Conservation (phyloP, 2,888 invertebrate genomes). For the Scaptomyza flava region DNA sequence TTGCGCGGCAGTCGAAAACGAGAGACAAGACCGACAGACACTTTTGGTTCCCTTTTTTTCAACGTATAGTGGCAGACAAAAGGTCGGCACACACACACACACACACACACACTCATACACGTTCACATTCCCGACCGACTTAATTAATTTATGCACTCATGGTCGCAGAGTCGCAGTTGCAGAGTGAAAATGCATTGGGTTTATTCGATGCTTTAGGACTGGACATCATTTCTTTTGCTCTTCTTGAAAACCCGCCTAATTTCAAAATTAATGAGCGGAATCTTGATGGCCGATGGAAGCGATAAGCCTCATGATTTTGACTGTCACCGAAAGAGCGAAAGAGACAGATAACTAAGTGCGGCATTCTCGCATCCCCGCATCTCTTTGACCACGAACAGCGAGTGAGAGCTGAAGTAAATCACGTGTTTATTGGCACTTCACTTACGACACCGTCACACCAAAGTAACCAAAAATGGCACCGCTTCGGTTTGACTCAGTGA, state of each 20-base stretch:
- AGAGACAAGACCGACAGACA: constrained; percentile 18
- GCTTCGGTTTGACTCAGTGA: constrained; percentile 45
- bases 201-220: constrained; percentile 60
- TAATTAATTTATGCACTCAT: constrained; percentile 83
- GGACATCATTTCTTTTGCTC: constrained; percentile 71
- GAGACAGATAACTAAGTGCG: constrained; percentile 43
- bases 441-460: constrained; percentile 71
- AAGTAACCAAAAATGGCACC: constrained; percentile 74
- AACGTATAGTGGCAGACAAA: constrained; percentile 78
- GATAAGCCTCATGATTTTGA: constrained; percentile 80
- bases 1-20: constrained; percentile 33
- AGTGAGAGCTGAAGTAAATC: constrained; percentile 77
- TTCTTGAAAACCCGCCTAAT: constrained; percentile 82
- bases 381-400: constrained; percentile 36
- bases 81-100: constrained; percentile 81
- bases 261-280: constrained; percentile 84
- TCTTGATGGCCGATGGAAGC: constrained; percentile 82
- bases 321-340: constrained; percentile 44
- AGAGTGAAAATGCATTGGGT: constrained; percentile 60
- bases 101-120: constrained; percentile 69
- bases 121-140: constrained; percentile 79
- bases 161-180: constrained; percentile 48
- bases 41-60: neutral
- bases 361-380: constrained; percentile 43
- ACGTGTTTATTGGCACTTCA: constrained; percentile 83